Base-by-base conservation (phyloP, 1,140 invertebrate species). In the Sweltsa coloradensis region DNA sequence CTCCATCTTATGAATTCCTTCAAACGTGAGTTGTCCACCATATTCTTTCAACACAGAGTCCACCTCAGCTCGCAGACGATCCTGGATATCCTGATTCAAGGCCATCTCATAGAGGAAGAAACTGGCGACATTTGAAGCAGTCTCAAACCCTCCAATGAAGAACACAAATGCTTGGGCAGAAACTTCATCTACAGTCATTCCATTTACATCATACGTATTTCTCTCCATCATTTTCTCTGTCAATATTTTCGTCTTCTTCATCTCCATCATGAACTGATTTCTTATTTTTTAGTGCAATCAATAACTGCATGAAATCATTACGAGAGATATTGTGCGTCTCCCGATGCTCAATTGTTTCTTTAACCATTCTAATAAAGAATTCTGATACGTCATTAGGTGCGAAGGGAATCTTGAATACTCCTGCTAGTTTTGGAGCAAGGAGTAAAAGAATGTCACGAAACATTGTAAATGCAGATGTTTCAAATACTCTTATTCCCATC, bases 231-330 rank as follows among this genome's bases (percentile, higher is more conserved):
- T n/a, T n/a, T n/a, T n/a, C n/a, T n/a, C n/a, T n/a, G n/a, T n/a
- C n/a, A n/a, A n/a, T n/a, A n/a, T n/a, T n/a, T n/a, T n/a, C n/a
- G n/a, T n/a, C n/a, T n/a, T n/a, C n/a, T n/a, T n/a, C n/a, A n/a
- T n/a, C 6, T 4, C 3, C 1, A 4, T 5, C 24, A 11, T 42
- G 41, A 23, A n/a, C n/a, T 5, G 1, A 18, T n/a, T 3, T 41
- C 59, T 37, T 71, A 60, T 34, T 67, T 47, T 68, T 67, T 40
- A 76, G 51, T 34, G 75, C 66, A 9, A 74, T 69, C 5, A 77
- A 51, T 22, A 74, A 52, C 42, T 77, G 67, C 52, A 77, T 61
- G 34, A 79, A 76, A 50, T 76, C 74, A 2, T 71, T 67, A 3
- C 71, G 59, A 5, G 52, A 49, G 2, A 73, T 53, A 19, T 68